phyloP scores from a whole-genome alignment of 1,140 invertebrate species.

The Drosophila aff. region DNA sequence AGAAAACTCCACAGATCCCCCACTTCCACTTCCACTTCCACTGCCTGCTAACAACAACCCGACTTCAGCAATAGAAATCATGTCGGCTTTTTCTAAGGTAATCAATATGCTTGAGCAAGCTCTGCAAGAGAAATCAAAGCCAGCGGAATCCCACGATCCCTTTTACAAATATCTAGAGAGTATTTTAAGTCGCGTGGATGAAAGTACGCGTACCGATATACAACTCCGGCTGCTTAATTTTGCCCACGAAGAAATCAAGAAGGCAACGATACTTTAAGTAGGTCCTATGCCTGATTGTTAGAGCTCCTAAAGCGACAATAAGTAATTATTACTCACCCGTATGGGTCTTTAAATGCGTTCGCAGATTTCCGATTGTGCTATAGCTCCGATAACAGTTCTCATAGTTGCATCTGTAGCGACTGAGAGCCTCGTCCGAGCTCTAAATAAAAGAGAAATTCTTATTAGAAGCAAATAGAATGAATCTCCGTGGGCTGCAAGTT shows the following conservation, averaged over 20 bases:
- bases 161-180: constrained; percentile 48
- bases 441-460: constrained; percentile 11
- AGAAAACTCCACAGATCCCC: background rate
- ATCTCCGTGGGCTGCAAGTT: too few species aligned
- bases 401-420: constrained; percentile 94
- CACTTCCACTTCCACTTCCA: background rate
- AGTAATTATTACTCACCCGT: constrained; percentile 89
- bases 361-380: constrained; percentile 96
- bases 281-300: background rate
- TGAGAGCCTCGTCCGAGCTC: constrained; percentile 81
- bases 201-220: constrained; percentile 20
- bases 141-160: constrained; percentile 12
- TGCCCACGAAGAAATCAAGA: constrained; percentile 20
- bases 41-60: background rate
- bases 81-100: constrained; percentile 5
- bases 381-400: constrained; percentile 95
- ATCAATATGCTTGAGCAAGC: constrained; percentile 34
- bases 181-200: constrained; percentile 31
- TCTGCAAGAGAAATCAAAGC: constrained; percentile 11
- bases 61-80: background rate
- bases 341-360: constrained; percentile 98
- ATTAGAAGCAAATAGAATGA: constrained; percentile 11
- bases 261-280: background rate
- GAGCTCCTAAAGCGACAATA: too few species aligned
- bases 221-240: constrained; percentile 34